Conservation (phyloP, 2,113 vertebrate genomes). For the Rynchops niger region DNA sequence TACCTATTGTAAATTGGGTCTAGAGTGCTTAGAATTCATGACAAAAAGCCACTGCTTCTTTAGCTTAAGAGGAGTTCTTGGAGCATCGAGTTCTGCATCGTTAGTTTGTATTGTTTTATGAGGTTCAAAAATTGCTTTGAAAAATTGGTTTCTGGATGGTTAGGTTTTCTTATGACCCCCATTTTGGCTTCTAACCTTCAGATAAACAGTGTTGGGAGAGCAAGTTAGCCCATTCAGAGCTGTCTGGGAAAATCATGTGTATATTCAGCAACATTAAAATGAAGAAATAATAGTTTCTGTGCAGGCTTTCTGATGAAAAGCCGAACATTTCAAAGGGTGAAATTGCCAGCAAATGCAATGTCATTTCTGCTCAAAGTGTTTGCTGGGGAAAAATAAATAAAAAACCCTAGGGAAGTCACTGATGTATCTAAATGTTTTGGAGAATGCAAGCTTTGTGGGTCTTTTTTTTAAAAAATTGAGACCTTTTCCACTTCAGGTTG, state of each 20-base stretch:
- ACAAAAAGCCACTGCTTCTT: background rate
- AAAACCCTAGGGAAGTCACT: background rate
- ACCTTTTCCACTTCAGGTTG: background rate
- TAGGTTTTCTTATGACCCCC: background rate
- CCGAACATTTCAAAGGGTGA: background rate
- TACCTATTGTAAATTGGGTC: background rate
- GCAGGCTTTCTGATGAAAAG: background rate
- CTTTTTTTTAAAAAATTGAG: background rate
- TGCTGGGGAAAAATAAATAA: background rate
- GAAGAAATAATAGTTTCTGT: background rate
- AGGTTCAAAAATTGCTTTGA: background rate
- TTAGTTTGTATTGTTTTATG: background rate
- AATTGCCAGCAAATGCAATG: background rate
- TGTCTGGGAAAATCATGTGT: background rate
- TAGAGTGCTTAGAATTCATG: background rate
- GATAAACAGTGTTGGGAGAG: background rate
- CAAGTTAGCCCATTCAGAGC: background rate
- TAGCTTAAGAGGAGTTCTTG: background rate
- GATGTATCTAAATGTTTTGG: background rate
- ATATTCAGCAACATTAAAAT: background rate
- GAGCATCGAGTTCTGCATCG: accelerated
- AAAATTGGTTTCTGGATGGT: background rate
- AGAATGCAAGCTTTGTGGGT: background rate
- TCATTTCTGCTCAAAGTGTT: background rate
- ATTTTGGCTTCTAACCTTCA: background rate